Conservation (phyloP, 2,113 vertebrate species). For the Datnioides undecimradiatus region DNA sequence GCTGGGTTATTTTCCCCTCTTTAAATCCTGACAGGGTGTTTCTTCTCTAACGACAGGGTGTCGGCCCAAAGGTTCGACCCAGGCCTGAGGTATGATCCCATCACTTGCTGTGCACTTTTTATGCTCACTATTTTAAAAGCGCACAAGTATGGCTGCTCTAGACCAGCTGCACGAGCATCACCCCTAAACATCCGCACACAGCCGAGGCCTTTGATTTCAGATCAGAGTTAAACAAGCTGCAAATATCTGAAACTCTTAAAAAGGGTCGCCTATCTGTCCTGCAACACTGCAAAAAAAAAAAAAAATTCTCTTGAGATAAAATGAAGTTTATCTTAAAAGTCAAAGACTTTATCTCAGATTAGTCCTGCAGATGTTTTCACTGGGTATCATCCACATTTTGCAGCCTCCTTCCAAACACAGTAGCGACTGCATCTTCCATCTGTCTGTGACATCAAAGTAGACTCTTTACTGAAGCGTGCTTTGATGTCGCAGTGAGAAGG, state of each 20-base stretch:
- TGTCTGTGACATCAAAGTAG: slow-evolving; percentile 27
- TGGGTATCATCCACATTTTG: slow-evolving; percentile 14
- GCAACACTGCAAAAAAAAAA: neutral
- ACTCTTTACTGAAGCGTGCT: neutral
- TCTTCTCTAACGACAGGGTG: slow-evolving; percentile 45
- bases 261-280: neutral
- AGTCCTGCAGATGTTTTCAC: slow-evolving; percentile 10
- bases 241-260: neutral
- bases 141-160: neutral
- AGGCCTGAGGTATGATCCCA: neutral
- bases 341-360: slow-evolving; percentile 7
- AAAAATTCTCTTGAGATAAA: neutral
- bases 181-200: neutral
- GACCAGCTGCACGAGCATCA: neutral
- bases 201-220: neutral
- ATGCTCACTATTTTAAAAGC: neutral
- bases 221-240: neutral
- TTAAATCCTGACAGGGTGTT: slow-evolving; percentile 35
- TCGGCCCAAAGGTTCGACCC: slow-evolving; percentile 20
- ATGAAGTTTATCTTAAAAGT: slow-evolving; percentile 1
- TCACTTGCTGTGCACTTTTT: neutral
- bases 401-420: slow-evolving; percentile 8
- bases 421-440: slow-evolving; percentile 1
- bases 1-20: neutral
- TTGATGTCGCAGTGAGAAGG: neutral